Evolutionary conservation across 2,888 invertebrate genomes (phyloP), one percentile per base, ranked within the genome.

Genomic region (Sphaerophoria taeniata): DNA sequence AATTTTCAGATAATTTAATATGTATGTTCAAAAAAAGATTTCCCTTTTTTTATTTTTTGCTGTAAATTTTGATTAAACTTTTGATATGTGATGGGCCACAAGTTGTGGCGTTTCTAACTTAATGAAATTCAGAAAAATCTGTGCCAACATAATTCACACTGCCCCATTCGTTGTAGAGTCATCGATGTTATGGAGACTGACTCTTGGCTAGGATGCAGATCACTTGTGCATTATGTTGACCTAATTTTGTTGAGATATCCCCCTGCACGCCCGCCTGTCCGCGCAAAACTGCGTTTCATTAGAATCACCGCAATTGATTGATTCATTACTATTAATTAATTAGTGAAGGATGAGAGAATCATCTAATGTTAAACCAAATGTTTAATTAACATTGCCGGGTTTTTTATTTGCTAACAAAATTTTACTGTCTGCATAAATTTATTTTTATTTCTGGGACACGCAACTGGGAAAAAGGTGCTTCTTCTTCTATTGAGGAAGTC

Each of bases 311-410:
- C 79, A 84, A 84, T 79, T 84, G 79, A 84, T 84, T 84, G 83
- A 84, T 84, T 84, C 79, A 84, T 84, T 79, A 84, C 83, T 79
- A 74, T 79, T 83, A 83, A 84, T 79, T 84, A 84, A 84, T 84
- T 79, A 84, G 71, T 70, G 12, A 74, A n/a, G n/a, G n/a, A n/a
- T n/a, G 31, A 65, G 65, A 71, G 12, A 71, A 69, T 53, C 63
- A 56, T 58, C 58, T 47, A 7, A 51, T 60, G 79, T 71, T 65
- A 33, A 33, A n/a, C 2, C 24, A 53, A 71, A 76, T 65, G 65
- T 75, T 81, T 84, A 75, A 84, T 79, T 70, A 84, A 84, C 75
- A 84, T 53, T 53, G 67, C 43, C 34, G 47, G 39, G 71, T 39
- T 16, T 71, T 83, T 84, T 79, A 79, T 84, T 75, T 65, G 79